Percentiles rank a stretch among this genome's conserved stretches.
phyloP scores from a whole-genome alignment of 2,888 invertebrate species.

The Atethmia centrago region DNA sequence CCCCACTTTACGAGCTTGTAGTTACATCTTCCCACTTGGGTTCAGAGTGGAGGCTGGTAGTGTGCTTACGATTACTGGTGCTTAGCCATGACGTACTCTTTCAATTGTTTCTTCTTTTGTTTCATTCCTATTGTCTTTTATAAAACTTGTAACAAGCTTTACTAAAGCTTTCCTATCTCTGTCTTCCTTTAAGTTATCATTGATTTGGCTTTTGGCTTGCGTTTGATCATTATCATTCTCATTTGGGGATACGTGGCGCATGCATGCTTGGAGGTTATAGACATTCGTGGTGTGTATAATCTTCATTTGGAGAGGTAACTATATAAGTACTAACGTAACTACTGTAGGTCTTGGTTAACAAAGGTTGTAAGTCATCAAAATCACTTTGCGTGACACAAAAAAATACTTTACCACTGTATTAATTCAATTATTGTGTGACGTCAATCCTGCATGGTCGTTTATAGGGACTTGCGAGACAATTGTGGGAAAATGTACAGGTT shows the following conservation, averaged over 20 bases:
- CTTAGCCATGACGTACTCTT: too few species aligned
- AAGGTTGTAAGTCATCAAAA: neutral
- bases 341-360: neutral
- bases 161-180: neutral
- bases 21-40: too few species aligned
- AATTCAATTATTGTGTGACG: conserved; percentile 37
- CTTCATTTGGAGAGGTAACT: too few species aligned
- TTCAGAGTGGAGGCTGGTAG: too few species aligned
- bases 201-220: neutral
- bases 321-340: neutral
- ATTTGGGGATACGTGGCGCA: too few species aligned
- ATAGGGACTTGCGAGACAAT: conserved; percentile 22
- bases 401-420: neutral
- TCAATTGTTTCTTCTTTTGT: neutral
- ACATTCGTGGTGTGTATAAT: neutral
- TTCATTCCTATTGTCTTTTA: neutral
- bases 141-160: neutral
- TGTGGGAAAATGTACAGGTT: conserved; percentile 55
- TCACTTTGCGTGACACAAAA: neutral
- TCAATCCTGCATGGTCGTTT: conserved; percentile 10
- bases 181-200: too few species aligned
- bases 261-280: neutral
- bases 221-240: neutral
- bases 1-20: too few species aligned
- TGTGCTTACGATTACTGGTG: too few species aligned